Base-by-base conservation (phyloP, 2,888 invertebrate species). In the Polyommatus iphigenia region DNA sequence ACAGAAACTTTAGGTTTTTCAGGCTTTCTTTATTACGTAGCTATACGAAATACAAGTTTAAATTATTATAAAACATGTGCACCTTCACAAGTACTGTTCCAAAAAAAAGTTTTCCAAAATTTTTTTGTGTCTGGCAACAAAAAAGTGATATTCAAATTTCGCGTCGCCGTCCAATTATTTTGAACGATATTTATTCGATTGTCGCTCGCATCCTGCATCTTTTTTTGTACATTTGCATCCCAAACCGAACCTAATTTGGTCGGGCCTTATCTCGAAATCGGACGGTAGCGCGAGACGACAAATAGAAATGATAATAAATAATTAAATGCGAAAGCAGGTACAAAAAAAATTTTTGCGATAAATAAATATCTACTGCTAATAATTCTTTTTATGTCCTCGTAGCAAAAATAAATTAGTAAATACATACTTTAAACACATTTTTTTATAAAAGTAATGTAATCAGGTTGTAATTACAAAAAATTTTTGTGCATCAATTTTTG, bases 281-380 rank as follows among this genome's bases (percentile, higher is more conserved):
- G 90, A 91, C 92, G 88, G 92, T 92, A 93, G 92, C 91, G 86
- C 86, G 88, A 89, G 89, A 90, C 59, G 90, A 90, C 90, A 91
- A 93, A 93, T 91, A 92, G 91, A 91, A 91, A 93, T 92, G 91
- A 93, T 93, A 92, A 93, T 92, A 93, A 54, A 92, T 93, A 92
- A 93, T 92, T 93, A 92, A 92, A 90, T 90, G 89, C 90, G 92
- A 93, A 92, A 91, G 41, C 29, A 72, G 73, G 59, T 62, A 57
- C 41, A 29, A 50, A 50, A 50, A 50, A 71, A 54, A 2, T 54
- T 54, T 18, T 18, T 54, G 5, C 32, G 32, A 32, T 32, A 36
- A 36, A 36, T 36, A 36, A 36, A 36, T 5, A 36, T 5, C 36
- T 36, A 36, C 36, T 36, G 6, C 36, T 36, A 36, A 36, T 36